Base-by-base conservation (phyloP, 2,113 vertebrate genomes). In the Isurus oxyrinchus region DNA sequence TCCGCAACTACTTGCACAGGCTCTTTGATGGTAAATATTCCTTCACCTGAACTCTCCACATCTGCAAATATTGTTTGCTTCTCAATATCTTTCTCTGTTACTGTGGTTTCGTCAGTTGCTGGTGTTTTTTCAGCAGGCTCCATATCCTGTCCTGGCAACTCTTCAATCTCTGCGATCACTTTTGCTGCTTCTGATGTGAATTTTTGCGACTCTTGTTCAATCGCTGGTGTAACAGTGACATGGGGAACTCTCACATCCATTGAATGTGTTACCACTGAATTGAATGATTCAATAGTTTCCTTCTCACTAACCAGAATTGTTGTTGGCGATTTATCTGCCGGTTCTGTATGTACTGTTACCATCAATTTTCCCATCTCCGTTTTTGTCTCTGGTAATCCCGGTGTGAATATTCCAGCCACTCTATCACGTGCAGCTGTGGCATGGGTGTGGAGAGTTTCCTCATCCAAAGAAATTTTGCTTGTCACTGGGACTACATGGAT, bases 31-130 rank as follows among this genome's bases (percentile, higher is more conserved):
- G 3, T 53, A 72, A 69, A 44, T 53, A 25, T 31, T 63, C 55
- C 96, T 53, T 91, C 84, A 49, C 44, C 96, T 69, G 76, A 96
- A 84, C 95, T 59, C n/a, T 93, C 88, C 2, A 21, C 27, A 35
- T 49, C 63, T 87, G 59, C 7, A 57, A 88, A 59, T 8, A 55
- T 19, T 53, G 72, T 59, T 35, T 55, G n/a, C 2, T 90, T 40
- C 59, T 63, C n/a, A 10, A 59, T 23, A 19, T 67, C 40, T 40
- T 94, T 40, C 19, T 66, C 59, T 25, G 40, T 66, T 94, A 16
- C 0, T 21, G 7, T 67, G 91, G 40, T 16, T 93, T 63, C 3
- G 5, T 21, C 59, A 63, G 6, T 44, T 67, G n/a, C 10, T 67
- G 93, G 63, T 49, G n/a, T 44, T 94, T 44, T 40, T 7, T 94